phyloP scores from a whole-genome alignment of 2,888 invertebrate species.

The Mimumesa dahlbomi region DNA sequence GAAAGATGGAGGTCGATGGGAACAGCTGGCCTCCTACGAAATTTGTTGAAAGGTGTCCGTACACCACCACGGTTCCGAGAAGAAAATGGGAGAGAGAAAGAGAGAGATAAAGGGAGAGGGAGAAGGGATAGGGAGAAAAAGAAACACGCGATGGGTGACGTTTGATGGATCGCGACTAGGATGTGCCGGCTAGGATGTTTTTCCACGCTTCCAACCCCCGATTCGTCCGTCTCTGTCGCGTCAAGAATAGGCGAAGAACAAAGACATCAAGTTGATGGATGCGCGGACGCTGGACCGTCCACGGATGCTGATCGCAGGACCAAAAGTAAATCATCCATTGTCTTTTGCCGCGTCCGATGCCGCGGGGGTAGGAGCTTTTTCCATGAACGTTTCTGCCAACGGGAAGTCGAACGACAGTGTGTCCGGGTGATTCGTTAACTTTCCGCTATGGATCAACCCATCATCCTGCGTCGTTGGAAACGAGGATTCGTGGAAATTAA shows the following conservation, averaged over 20 bases:
- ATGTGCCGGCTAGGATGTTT: conserved; percentile 58
- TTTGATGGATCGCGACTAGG: conserved; percentile 77
- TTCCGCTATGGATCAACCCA: no score
- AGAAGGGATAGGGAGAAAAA: not conserved
- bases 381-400: no score
- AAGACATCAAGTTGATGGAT: conserved; percentile 75
- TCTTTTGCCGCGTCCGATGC: no score
- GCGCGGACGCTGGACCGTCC: conserved; percentile 23
- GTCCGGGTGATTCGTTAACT: no score
- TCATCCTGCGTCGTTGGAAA: no score
- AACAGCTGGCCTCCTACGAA: conserved; percentile 58
- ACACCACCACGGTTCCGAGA: conserved; percentile 20
- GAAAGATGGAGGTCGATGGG: conserved; percentile 65
- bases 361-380: no score
- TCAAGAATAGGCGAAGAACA: conserved; percentile 72
- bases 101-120: no score
- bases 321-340: conserved; percentile 28
- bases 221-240: conserved; percentile 39
- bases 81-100: not conserved
- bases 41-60: conserved; percentile 8
- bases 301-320: conserved; percentile 25
- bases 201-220: conserved; percentile 55
- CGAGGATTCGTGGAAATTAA: no score
- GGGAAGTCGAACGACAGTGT: no score
- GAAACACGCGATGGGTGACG: conserved; percentile 76